These are phyloP conservation scores for Platygyra sinensis DNA, from an alignment of 64 coral and sea anemone species.

Conservation along the genomic window DNA sequence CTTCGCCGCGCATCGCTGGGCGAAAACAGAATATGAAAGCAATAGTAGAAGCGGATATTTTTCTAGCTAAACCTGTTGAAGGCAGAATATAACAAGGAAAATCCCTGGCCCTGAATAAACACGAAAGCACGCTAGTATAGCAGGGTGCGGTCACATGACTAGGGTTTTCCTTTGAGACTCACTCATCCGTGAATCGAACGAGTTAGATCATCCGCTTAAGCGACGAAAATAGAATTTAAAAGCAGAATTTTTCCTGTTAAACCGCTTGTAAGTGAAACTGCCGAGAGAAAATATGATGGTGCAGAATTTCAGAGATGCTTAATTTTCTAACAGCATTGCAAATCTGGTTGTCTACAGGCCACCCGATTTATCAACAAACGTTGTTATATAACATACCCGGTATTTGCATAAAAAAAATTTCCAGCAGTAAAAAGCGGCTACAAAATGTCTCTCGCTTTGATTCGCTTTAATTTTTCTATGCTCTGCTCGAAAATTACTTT, in stretches of 20 bases:
- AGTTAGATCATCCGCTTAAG: not conserved
- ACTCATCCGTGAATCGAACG: not conserved
- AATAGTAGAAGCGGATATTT: no score
- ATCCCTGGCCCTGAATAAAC: no score
- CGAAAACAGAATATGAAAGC: no score
- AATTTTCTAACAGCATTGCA: not conserved
- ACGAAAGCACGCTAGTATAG: no score
- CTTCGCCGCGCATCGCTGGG: no score
- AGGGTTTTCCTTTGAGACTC: not conserved
- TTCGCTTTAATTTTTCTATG: not conserved
- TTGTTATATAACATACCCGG: not conserved
- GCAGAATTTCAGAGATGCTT: not conserved
- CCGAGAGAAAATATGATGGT: not conserved
- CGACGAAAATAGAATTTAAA: not conserved
- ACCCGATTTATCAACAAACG: not conserved
- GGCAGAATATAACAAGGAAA: no score
- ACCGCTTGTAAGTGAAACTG: not conserved
- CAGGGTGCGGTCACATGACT: constrained; percentile 28
- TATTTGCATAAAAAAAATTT: not conserved
- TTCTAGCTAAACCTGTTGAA: no score
- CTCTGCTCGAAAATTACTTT: no score
- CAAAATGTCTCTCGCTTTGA: not conserved
- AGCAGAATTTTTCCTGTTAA: not conserved
- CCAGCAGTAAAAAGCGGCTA: not conserved
- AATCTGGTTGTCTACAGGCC: not conserved